Conservation (phyloP, 2,888 invertebrate genomes). For the Atethmia centrago region DNA sequence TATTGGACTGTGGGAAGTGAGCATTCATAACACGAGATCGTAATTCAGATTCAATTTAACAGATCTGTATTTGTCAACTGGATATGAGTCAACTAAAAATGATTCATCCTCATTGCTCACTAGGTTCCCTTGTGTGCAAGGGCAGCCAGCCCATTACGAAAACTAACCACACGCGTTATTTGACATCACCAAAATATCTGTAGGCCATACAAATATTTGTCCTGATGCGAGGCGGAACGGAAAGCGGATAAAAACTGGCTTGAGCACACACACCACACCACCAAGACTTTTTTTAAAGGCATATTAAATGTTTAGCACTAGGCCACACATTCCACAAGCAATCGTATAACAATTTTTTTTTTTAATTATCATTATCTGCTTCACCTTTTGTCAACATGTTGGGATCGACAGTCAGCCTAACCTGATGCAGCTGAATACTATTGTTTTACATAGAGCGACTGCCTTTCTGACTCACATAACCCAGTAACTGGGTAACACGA, state of each 20-base stretch:
- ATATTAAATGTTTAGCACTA: constrained; percentile 28
- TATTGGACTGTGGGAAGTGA: constrained; percentile 43
- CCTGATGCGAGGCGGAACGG: constrained; percentile 7
- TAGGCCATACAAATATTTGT: constrained; percentile 48
- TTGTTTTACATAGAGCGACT: neutral
- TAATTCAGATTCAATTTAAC: constrained; percentile 43
- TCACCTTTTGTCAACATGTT: no score
- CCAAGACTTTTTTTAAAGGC: constrained; percentile 14
- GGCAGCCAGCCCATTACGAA: constrained; percentile 1
- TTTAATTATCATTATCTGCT: neutral
- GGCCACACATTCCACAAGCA: constrained; percentile 37
- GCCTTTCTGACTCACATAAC: neutral
- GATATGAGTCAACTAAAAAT: constrained; percentile 47
- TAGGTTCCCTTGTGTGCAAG: constrained; percentile 44
- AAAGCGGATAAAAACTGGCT: constrained; percentile 33
- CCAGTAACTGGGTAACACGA: neutral
- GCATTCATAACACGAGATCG: constrained; percentile 15
- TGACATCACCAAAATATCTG: constrained; percentile 32
- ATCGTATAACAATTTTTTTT: neutral
- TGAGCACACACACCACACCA: constrained; percentile 2
- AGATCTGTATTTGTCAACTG: constrained; percentile 39
- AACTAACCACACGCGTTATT: constrained; percentile 24
- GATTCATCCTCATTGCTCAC: constrained; percentile 45
- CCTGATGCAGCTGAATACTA: neutral
- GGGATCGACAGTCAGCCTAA: no score